Base-by-base conservation (phyloP, 1,140 invertebrate genomes). In the Augochlora pura region DNA sequence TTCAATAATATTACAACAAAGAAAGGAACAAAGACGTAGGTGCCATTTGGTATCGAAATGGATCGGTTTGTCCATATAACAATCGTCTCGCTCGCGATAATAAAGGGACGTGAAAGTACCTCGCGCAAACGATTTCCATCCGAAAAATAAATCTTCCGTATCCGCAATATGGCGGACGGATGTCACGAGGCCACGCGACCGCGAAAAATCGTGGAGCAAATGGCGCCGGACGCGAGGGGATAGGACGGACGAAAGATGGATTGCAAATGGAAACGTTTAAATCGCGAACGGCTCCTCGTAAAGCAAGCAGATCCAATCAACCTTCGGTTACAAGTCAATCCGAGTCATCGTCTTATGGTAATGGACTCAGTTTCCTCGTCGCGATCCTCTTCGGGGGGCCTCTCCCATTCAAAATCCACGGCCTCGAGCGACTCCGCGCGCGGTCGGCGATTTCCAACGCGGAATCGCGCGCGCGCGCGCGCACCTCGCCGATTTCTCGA, bases 241-340 rank as follows among this genome's bases (percentile, higher is more conserved):
- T 18, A 38, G 39, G 23, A 16, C 23, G 49, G 21, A n/a, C 12
- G 54, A n/a, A 62, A 52, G 27, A 80, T 38, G 67, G 59, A 62
- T 83, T 52, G 71, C 54, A 74, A 85, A 81, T 81, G 65, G 65
- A 73, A 77, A 70, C 74, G 84, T 85, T 85, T 85, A 77, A 85
- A 74, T 85, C 65, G 79, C 79, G 81, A 85, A 85, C 69, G 74
- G 60, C 54, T 18, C 54, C 65, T 77, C 73, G 69, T 85, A 85
- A 85, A 85, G 54, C 64, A 42, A 32, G 73, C 32, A 54, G 69
- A 81, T 85, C 79, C 83, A 85, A 85, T 85, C 83, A 85, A 81
- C 74, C 83, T 84, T 84, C 66, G 69, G 78, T 84, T 84, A 85
- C 78, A 46, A 85, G 83, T 85, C 73, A 81, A 85, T 85, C 27